Evolutionary conservation across 2,888 invertebrate species (phyloP), one percentile per base, ranked within the genome.

Genomic region (Oligia latruncula): DNA sequence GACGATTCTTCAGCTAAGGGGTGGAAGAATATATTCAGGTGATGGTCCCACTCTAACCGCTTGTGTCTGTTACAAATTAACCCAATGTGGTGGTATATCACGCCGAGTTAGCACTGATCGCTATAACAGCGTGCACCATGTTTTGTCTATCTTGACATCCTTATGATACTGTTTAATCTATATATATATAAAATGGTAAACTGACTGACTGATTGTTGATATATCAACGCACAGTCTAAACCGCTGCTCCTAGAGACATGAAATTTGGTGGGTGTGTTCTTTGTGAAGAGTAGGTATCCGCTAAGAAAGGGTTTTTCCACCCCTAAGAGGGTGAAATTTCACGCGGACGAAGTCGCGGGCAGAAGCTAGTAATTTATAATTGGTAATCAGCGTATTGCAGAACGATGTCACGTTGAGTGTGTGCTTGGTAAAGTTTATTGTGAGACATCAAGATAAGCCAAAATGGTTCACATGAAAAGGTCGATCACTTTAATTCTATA

Each of bases 31-130:
- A n/a, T n/a, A 43, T 68, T 17, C 46, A 29, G 62, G 29, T 8
- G 29, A 46, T 46, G 13, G 13, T 29, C 4, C 2, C 9, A 65
- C 35, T 20, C 9, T 9, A 58, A 40, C 60, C 66, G 43, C 62
- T 60, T 71, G 72, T 77, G 64, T 75, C 1, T 79, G 75, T 80
- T 88, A 80, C 40, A 83, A 83, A 88, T 87, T 83, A 86, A 73
- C 70, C 71, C 73, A 78, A 80, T 83, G 77, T 76, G 55, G 58
- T 52, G 5, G 49, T 52, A 52, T 65, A 70, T 60, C 70, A 71
- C 68, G 68, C n/a, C 9, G 23, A 40, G n/a, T 78, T 23, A 64
- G 40, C 4, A 6, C 17, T 64, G 64, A 71, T 70, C n/a, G 64
- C 11, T 35, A 43, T 46, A 23, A 52, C 49, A 55, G 55, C 52